These are phyloP conservation scores for Cherax quadricarinatus DNA, from an alignment of 1,140 invertebrate genomes.

Conservation along the genomic window DNA sequence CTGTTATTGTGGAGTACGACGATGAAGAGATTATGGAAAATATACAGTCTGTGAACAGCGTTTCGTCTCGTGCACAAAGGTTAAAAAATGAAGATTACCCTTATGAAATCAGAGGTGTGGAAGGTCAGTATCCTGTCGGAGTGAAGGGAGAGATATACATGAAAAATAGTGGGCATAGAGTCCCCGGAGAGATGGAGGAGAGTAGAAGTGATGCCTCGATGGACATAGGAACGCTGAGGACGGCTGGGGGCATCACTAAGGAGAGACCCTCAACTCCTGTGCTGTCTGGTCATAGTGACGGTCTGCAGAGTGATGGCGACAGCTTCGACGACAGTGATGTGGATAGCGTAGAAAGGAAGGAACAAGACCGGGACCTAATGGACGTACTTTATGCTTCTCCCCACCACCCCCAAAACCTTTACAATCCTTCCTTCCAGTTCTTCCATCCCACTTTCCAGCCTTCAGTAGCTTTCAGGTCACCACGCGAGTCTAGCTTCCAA, in stretches of 20 bases:
- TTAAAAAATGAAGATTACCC: neutral
- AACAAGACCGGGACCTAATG: neutral
- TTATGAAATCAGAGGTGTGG: neutral
- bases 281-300: constrained; percentile 4
- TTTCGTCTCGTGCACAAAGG: neutral
- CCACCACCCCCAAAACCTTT: neutral
- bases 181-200: neutral
- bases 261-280: neutral
- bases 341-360: neutral
- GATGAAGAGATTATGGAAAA: neutral
- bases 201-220: neutral
- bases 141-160: neutral
- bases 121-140: neutral
- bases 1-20: neutral
- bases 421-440: constrained; percentile 22
- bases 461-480: neutral
- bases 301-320: neutral
- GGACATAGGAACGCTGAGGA: neutral
- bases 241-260: neutral
- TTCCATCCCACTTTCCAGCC: neutral
- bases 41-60: neutral
- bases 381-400: neutral
- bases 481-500: too few species aligned
- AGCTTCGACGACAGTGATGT: constrained; percentile 27
- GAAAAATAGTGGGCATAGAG: neutral